These are phyloP conservation scores for Metopolophium dirhodum DNA, from an alignment of 1,140 invertebrate species.

Conservation along the genomic window DNA sequence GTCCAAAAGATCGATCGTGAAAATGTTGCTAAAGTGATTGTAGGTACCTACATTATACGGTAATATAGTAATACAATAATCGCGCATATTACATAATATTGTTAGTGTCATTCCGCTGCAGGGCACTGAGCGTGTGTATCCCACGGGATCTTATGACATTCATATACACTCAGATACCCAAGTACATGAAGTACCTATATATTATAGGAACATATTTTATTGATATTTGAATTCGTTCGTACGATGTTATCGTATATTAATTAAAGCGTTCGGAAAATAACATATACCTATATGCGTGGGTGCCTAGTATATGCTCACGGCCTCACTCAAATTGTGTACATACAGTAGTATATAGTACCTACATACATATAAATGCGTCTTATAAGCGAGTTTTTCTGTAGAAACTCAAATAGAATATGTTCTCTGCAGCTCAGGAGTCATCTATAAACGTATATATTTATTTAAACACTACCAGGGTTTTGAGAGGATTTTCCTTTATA, in stretches of 20 bases:
- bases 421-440: neutral
- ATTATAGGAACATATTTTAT: neutral
- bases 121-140: neutral
- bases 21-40: neutral
- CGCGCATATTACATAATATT: too few species aligned
- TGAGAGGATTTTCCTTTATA: neutral
- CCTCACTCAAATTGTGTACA: neutral
- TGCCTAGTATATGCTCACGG: neutral
- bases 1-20: neutral
- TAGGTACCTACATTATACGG: neutral
- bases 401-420: neutral
- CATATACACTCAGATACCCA: neutral
- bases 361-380: neutral
- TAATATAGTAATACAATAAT: too few species aligned
- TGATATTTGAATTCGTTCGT: neutral
- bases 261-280: neutral
- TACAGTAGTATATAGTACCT: too few species aligned
- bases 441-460: neutral
- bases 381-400: neutral
- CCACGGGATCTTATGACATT: neutral
- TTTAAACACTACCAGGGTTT: neutral
- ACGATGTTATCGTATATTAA: neutral
- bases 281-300: neutral
- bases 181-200: neutral
- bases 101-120: too few species aligned